A percentile compares a stretch with the other conserved stretches of the same genome.
Evolutionary conservation across 2,797 vertebrate genomes (phyloP).

Genomic region (Pseudotriccus pelzelni): DNA sequence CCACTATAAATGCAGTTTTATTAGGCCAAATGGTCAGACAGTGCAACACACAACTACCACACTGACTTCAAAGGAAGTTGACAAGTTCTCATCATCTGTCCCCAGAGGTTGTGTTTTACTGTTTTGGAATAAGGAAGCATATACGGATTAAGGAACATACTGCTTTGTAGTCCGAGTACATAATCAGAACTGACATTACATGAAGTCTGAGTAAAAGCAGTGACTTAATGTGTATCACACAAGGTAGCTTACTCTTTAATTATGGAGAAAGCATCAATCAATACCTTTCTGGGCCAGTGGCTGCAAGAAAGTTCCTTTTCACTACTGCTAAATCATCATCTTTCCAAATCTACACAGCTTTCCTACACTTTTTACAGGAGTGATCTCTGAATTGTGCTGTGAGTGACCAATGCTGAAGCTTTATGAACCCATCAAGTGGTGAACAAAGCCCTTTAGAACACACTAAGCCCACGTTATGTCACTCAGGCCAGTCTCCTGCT

Average conservation of each 20-base stretch:
- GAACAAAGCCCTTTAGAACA: not conserved
- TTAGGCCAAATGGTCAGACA: not conserved
- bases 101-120: not conserved
- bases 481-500: not conserved
- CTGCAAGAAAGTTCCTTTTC: not conserved
- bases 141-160: not conserved
- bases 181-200: not conserved
- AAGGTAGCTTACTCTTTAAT: not conserved
- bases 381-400: not conserved
- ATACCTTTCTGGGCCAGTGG: not conserved
- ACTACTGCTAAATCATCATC: not conserved
- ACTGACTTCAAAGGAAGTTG: not conserved
- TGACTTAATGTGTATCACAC: not conserved
- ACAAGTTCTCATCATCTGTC: not conserved
- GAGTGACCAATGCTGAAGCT: not conserved
- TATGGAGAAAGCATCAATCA: not conserved
- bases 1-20: not conserved
- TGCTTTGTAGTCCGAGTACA: rapidly evolving
- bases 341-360: not conserved
- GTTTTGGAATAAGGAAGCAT: not conserved
- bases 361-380: not conserved
- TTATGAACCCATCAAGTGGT: not conserved
- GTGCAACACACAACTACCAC: not conserved
- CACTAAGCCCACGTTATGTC: not conserved
- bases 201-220: not conserved